phyloP scores from a whole-genome alignment of 2,888 invertebrate genomes.

The Drosophila engyochracea region DNA sequence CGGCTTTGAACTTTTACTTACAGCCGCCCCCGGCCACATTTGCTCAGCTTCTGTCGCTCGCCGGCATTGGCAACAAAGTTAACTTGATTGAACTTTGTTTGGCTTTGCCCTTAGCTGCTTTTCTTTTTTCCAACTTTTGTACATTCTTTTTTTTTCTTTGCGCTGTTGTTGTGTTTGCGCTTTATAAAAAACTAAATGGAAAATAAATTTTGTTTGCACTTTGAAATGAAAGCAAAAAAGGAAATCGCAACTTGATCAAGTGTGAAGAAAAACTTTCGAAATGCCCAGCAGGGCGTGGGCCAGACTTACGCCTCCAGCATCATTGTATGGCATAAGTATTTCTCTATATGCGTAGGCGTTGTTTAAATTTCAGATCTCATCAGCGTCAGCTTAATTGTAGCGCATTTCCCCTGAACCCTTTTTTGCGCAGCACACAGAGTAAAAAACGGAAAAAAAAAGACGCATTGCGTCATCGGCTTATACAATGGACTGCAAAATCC shows the following conservation, averaged over 20 bases:
- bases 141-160: conserved; percentile 9
- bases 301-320: conserved; percentile 1
- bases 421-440: background rate
- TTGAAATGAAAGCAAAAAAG: conserved; percentile 62
- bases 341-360: background rate
- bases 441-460: conserved; percentile 12
- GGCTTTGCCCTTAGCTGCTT: conserved; percentile 74
- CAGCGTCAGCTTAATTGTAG: conserved; percentile 53
- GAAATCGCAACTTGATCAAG: conserved; percentile 71
- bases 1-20: conserved; percentile 69
- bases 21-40: conserved; percentile 28
- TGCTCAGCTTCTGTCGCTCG: conserved; percentile 59
- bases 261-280: conserved; percentile 67
- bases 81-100: conserved; percentile 80
- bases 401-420: conserved; percentile 65
- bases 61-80: conserved; percentile 73
- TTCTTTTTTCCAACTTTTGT: conserved; percentile 49
- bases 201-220: conserved; percentile 80
- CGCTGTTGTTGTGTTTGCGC: conserved; percentile 59
- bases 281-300: conserved; percentile 3
- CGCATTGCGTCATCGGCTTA: conserved; percentile 64
- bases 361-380: conserved; percentile 1
- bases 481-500: conserved; percentile 49
- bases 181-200: conserved; percentile 76
- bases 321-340: conserved; percentile 7